Evolutionary conservation across 2,113 vertebrate species (phyloP).

Genomic region (Ondatra zibethicus): DNA sequence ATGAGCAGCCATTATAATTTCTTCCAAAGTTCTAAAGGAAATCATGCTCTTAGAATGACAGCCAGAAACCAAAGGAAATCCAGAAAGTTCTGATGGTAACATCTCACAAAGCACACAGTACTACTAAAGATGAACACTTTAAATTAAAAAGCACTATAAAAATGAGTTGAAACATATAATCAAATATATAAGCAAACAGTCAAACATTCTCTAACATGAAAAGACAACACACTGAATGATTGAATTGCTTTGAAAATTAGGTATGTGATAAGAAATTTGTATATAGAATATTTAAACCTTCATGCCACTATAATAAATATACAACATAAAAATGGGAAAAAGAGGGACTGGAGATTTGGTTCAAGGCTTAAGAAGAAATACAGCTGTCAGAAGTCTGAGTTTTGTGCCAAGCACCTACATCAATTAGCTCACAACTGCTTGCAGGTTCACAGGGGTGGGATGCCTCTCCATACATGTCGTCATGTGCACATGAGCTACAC

Average conservation of each 20-base stretch:
- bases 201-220: not conserved
- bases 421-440: too few relatives aligned
- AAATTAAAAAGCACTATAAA: too few relatives aligned
- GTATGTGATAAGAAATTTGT: not conserved
- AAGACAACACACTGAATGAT: not conserved
- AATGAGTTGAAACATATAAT: too few relatives aligned
- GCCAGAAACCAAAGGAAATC: not conserved
- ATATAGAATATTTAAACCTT: not conserved
- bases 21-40: not conserved
- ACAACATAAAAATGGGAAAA: not conserved
- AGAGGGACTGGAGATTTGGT: not conserved
- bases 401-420: too few relatives aligned
- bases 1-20: not conserved
- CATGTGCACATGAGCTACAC: too few relatives aligned
- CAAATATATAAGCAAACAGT: too few relatives aligned
- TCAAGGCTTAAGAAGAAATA: not conserved
- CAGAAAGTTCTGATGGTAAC: too few relatives aligned
- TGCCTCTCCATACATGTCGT: too few relatives aligned
- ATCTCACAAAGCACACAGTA: too few relatives aligned
- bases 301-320: not conserved
- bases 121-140: too few relatives aligned
- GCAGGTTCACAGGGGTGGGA: too few relatives aligned
- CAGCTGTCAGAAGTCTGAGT: too few relatives aligned
- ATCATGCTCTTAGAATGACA: not conserved
- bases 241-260: not conserved